Conservation (phyloP, 2,113 vertebrate genomes). For the Caranx ignobilis region DNA sequence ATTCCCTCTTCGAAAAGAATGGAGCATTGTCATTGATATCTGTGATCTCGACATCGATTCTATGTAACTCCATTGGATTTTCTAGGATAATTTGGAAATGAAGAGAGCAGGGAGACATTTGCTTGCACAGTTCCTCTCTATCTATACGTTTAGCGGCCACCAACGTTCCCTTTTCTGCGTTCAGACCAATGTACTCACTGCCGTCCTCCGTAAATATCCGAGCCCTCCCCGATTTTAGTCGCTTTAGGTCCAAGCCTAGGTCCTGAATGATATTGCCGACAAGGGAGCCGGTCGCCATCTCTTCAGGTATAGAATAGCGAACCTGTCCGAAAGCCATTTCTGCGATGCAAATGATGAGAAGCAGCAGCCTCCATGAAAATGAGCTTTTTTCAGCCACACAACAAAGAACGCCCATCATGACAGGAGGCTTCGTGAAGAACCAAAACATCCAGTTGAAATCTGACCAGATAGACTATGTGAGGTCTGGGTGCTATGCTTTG, state of each 20-base stretch:
- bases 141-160: slow-evolving; percentile 82
- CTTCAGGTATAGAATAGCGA: slow-evolving; percentile 85
- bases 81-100: slow-evolving; percentile 84
- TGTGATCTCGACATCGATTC: slow-evolving; percentile 79
- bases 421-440: background rate
- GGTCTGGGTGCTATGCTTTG: background rate
- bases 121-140: slow-evolving; percentile 79
- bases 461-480: background rate
- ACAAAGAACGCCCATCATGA: slow-evolving; percentile 18
- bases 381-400: background rate
- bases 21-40: slow-evolving; percentile 84
- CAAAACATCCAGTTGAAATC: background rate
- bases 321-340: slow-evolving; percentile 73
- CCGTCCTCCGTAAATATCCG: slow-evolving; percentile 85
- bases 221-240: slow-evolving; percentile 80
- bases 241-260: slow-evolving; percentile 81
- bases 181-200: slow-evolving; percentile 86
- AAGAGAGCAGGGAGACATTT: slow-evolving; percentile 79
- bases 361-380: slow-evolving; percentile 33
- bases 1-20: slow-evolving; percentile 69
- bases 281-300: slow-evolving; percentile 81
- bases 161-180: slow-evolving; percentile 80
- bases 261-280: slow-evolving; percentile 86
- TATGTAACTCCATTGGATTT: slow-evolving; percentile 83
- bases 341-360: slow-evolving; percentile 60